phyloP scores from a whole-genome alignment of 1,140 invertebrate species.

The Atta cephalotes region DNA sequence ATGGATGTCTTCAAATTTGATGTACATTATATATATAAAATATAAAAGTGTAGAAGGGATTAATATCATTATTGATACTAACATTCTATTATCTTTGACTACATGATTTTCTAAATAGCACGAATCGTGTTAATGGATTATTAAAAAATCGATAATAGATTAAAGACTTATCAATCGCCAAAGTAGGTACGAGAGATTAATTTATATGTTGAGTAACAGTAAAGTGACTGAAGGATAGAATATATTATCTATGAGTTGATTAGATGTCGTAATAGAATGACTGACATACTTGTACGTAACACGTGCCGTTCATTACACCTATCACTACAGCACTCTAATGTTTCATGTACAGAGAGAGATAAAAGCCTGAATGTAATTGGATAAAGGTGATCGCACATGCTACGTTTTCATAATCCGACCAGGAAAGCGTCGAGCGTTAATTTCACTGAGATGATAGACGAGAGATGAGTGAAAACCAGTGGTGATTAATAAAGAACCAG shows the following conservation, averaged over 20 bases:
- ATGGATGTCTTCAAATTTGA: too few relatives aligned
- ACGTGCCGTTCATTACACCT: constrained; percentile 42
- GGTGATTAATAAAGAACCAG: not conserved
- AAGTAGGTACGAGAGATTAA: constrained; percentile 7
- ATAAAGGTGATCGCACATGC: constrained; percentile 35
- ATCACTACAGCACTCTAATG: constrained; percentile 14
- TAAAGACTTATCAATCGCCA: not conserved
- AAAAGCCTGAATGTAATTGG: constrained; percentile 43
- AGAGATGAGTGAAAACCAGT: constrained; percentile 19
- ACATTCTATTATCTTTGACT: constrained; percentile 18
- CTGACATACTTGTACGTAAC: constrained; percentile 32
- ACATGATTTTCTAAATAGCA: not conserved
- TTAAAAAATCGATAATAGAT: not conserved
- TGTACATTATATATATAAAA: too few relatives aligned
- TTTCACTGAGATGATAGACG: not conserved
- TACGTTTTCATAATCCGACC: constrained; percentile 41
- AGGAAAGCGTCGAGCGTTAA: constrained; percentile 20
- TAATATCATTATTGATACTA: not conserved
- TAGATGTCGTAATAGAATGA: constrained; percentile 36
- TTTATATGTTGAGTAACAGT: constrained; percentile 31
- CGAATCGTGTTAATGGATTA: not conserved
- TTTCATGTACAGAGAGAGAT: constrained; percentile 6
- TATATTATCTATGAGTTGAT: constrained; percentile 36
- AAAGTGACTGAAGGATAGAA: not conserved
- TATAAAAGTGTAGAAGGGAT: too few relatives aligned